A percentile compares a stretch with the other conserved stretches of the same genome.
These are phyloP conservation scores for Sarcophilus harrisii DNA, from an alignment of 2,797 vertebrate species.

Conservation along the genomic window DNA sequence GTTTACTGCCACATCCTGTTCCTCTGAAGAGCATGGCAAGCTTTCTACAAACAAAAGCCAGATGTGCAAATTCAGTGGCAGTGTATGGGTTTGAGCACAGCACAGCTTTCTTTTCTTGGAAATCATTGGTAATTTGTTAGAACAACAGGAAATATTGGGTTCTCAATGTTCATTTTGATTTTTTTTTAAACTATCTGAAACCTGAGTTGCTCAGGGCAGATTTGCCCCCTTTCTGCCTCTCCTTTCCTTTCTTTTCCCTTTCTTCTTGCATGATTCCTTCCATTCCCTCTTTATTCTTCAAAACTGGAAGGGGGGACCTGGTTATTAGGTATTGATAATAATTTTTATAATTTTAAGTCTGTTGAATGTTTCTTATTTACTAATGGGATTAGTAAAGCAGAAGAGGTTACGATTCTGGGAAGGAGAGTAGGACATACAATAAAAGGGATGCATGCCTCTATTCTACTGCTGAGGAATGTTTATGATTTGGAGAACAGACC, in stretches of 20 bases:
- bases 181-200: conserved; percentile 66
- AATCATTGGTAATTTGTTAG: conserved; percentile 80
- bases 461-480: neutral
- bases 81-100: conserved; percentile 37
- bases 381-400: neutral
- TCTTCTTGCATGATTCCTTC: neutral
- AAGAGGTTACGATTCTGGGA: neutral
- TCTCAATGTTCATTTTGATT: conserved; percentile 68
- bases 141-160: conserved; percentile 81
- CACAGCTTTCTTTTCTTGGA: conserved; percentile 78
- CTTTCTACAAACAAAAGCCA: conserved; percentile 75
- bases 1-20: conserved; percentile 68
- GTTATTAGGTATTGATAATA: neutral
- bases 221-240: neutral
- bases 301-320: neutral
- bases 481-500: neutral
- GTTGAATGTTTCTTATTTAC: neutral
- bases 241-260: neutral
- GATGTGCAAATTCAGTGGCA: conserved; percentile 81
- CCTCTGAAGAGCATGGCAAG: neutral
- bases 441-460: neutral
- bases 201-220: conserved; percentile 21
- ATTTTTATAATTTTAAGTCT: neutral
- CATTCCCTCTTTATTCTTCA: neutral
- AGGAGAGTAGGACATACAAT: neutral